Base-by-base conservation (phyloP, 2,888 invertebrate species). In the Thymelicus acteon region DNA sequence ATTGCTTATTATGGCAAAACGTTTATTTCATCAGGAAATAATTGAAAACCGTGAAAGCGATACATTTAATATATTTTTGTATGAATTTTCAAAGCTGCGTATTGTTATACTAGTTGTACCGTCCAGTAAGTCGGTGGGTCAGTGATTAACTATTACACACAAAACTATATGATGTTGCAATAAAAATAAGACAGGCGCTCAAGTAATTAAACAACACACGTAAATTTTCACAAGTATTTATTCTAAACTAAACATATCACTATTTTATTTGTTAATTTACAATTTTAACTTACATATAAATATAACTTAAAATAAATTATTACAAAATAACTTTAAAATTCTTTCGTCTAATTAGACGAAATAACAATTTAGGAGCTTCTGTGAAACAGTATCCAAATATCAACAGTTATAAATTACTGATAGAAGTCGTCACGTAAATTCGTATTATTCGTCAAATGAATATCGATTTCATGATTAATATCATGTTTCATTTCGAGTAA, bases 181-280 rank as follows among this genome's bases (percentile, higher is more conserved):
- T 54, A 1, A 24, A 54, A 10, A 54, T 3, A 24, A 6, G 0
- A 57, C 48, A 78, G 78, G 76, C 75, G 74, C 44, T 71, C 10
- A 64, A 74, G 47, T 71, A 71, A 69, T 72, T 61, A 77, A 76
- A 67, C 57, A 61, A 67, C 44, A 31, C 31, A 31, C 8, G 47
- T 24, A 52, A 54, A 68, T 72, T 74, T 77, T 78, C 72, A 75
- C 77, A 81, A 83, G 80, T 79, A 82, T 88, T 87, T 83, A 87
- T 87, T 88, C 83, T 88, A 90, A 82, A 78, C 76, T 82, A 83
- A 81, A 81, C 82, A 83, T 87, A 89, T 86, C 83, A 86, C 92
- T 92, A 92, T 78, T 81, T 88, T 8, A 57, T 57, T 91, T 92
- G 92, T 93, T 93, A 92, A 90, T 93, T 92, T 91, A 93, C 92